A percentile compares a stretch with the other conserved stretches of the same genome.
These are phyloP conservation scores for Squalus acanthias DNA, from an alignment of 2,797 vertebrate species.

Conservation along the genomic window DNA sequence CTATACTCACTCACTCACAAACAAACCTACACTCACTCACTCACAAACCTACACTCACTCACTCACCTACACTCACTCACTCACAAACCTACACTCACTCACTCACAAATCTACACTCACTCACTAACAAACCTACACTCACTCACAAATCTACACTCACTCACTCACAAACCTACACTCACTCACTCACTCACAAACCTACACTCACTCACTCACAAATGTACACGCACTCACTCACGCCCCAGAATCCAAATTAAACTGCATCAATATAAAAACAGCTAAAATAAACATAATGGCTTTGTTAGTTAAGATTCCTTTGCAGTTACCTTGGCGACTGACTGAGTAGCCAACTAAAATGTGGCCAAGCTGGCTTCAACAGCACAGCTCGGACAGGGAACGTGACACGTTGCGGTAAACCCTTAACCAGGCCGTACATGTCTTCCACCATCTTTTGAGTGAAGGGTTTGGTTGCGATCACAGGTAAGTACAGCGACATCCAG, in stretches of 20 bases:
- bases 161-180: background rate
- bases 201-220: background rate
- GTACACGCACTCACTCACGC: too few relatives aligned
- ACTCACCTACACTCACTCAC: background rate
- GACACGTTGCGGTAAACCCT: slow-evolving; percentile 60
- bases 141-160: too few relatives aligned
- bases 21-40: background rate
- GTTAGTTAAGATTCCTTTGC: background rate
- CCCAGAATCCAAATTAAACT: background rate
- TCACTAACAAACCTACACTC: too few relatives aligned
- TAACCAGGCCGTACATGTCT: slow-evolving; percentile 64
- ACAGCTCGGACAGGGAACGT: slow-evolving; percentile 68
- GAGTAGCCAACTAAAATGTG: slow-evolving; percentile 75
- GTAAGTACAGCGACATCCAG: slow-evolving; percentile 66
- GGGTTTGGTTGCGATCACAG: slow-evolving; percentile 46
- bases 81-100: background rate
- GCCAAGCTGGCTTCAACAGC: slow-evolving; percentile 64
- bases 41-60: background rate
- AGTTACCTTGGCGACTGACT: slow-evolving; percentile 69
- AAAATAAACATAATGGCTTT: background rate
- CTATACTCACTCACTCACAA: background rate
- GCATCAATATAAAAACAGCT: background rate
- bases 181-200: background rate
- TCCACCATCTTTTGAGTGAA: slow-evolving; percentile 68
- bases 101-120: too few relatives aligned